Conservation (phyloP, 1,140 invertebrate species). For the Andrena cerasifolii region DNA sequence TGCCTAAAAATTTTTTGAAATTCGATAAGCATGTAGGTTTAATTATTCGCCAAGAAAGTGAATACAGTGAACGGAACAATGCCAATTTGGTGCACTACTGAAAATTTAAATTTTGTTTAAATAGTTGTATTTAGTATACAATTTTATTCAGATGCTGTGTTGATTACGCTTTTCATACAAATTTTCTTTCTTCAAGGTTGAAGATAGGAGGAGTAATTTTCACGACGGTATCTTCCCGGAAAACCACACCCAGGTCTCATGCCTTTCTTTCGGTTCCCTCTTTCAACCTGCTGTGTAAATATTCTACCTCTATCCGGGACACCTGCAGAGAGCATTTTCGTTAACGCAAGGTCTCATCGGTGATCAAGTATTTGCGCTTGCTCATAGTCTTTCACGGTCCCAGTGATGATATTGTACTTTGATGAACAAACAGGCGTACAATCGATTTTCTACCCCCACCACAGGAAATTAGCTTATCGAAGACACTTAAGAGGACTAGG, state of each 20-base stretch:
- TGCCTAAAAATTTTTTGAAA: too few species aligned
- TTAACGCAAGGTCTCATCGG: slow-evolving; percentile 7
- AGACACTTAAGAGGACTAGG: neutral
- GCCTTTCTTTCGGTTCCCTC: slow-evolving; percentile 19
- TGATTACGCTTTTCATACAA: neutral
- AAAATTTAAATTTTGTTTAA: too few species aligned
- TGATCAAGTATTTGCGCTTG: neutral
- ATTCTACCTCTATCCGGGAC: slow-evolving; percentile 48
- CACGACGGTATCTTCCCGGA: slow-evolving; percentile 28
- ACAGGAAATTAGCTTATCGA: neutral
- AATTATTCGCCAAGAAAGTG: too few species aligned
- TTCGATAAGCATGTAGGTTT: too few species aligned
- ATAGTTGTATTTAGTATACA: too few species aligned
- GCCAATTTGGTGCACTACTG: too few species aligned
- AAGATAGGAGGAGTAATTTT: neutral
- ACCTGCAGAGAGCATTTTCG: slow-evolving; percentile 57
- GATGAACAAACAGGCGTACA: neutral
- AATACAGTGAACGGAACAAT: too few species aligned
- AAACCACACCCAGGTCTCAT: slow-evolving; percentile 51
- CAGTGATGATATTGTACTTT: neutral
- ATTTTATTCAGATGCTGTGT: neutral
- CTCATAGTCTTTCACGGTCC: slow-evolving; percentile 4
- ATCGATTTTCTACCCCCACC: slow-evolving; percentile 17
- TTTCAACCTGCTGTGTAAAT: slow-evolving; percentile 39
- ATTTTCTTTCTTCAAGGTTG: neutral